phyloP scores from a whole-genome alignment of 2,888 invertebrate species.

The Ditylenchus weischeri region DNA sequence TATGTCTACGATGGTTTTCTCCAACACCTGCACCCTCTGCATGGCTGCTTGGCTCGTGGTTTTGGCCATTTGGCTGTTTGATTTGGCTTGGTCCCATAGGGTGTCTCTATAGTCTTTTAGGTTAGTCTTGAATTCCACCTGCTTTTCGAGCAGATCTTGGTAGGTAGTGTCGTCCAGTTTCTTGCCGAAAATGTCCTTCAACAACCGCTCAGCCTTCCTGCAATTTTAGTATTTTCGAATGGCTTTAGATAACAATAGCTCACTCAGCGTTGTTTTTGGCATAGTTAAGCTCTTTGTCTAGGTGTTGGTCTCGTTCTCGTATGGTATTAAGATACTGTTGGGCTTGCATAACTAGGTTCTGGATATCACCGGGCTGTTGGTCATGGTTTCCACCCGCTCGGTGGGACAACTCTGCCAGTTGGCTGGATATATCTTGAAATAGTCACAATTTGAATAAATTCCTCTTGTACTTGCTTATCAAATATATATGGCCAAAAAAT shows the following conservation, averaged over 20 bases:
- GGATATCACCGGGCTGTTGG: constrained; percentile 27
- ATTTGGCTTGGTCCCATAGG: constrained; percentile 51
- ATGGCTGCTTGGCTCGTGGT: constrained; percentile 42
- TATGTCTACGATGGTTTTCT: constrained; percentile 43
- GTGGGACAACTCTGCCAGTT: constrained; percentile 29
- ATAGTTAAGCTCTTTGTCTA: constrained; percentile 49
- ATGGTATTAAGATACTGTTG: constrained; percentile 57
- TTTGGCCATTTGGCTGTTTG: constrained; percentile 42
- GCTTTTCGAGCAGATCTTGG: constrained; percentile 41
- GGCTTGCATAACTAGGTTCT: constrained; percentile 54
- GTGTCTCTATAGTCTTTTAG: constrained; percentile 43
- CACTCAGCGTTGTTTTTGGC: constrained; percentile 35
- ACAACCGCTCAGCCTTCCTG: constrained; percentile 46
- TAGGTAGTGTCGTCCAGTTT: constrained; percentile 56
- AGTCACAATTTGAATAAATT: no score
- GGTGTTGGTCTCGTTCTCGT: constrained; percentile 47
- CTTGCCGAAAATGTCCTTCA: constrained; percentile 46
- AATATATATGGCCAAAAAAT: no score
- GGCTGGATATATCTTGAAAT: constrained; percentile 28
- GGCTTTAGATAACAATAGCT: not conserved
- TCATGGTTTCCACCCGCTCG: constrained; percentile 6
- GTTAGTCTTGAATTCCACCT: constrained; percentile 27
- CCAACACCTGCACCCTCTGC: constrained; percentile 40
- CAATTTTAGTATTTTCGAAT: constrained; percentile 1
- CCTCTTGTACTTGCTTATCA: no score